Conservation (phyloP, 64 coral and sea anemone genomes). For the Exaiptasia diaphana region DNA sequence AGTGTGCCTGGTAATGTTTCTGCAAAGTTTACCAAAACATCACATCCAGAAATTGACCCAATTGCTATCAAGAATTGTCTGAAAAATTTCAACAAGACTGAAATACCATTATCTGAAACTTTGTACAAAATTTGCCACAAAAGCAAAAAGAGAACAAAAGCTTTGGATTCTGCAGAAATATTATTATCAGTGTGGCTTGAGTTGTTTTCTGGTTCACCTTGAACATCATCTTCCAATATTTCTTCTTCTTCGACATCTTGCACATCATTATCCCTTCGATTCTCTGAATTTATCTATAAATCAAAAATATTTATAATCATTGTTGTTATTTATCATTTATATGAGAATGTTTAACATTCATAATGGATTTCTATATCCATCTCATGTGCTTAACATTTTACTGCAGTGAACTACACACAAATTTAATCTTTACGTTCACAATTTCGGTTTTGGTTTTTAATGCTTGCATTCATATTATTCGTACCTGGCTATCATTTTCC, state of each 20-base stretch:
- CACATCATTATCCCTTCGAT: background rate
- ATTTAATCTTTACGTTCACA: background rate
- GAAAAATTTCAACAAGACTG: conserved; percentile 39
- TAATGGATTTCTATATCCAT: background rate
- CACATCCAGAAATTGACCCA: conserved; percentile 1
- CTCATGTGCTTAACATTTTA: background rate
- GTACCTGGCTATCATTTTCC: background rate
- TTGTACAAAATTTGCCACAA: conserved; percentile 44
- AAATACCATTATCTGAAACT: conserved; percentile 49
- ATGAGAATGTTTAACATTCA: background rate
- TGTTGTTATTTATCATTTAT: background rate
- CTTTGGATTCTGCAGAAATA: conserved; percentile 36
- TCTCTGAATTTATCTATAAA: background rate
- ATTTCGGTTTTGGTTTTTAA: background rate
- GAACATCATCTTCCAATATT: background rate
- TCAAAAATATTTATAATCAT: background rate
- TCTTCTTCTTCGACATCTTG: conserved; percentile 30
- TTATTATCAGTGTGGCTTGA: background rate
- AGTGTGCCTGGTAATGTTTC: conserved; percentile 23
- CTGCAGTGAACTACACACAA: background rate
- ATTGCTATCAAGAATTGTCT: conserved; percentile 28
- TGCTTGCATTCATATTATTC: background rate
- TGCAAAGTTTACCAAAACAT: conserved; percentile 36
- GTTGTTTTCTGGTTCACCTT: background rate
- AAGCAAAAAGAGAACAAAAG: conserved; percentile 47